Conservation (phyloP, 2,113 vertebrate species). For the Globicephala melas region DNA sequence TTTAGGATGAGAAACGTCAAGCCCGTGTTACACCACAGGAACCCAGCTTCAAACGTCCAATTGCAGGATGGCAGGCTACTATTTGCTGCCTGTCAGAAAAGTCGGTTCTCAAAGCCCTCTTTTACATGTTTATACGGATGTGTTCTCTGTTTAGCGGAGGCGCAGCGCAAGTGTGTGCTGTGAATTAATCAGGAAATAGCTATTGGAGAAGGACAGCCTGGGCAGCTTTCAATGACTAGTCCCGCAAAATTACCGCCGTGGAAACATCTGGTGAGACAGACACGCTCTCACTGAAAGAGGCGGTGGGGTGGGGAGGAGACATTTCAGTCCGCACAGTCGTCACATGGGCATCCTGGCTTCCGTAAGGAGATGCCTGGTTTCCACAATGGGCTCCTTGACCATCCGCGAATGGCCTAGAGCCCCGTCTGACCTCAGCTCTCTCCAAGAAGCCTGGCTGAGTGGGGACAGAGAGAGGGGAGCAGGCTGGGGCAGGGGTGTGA, state of each 20-base stretch:
- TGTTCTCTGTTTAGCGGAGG: conserved; percentile 3
- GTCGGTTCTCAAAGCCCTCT: conserved; percentile 34
- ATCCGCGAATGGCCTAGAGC: rapidly evolving
- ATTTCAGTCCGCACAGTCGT: not conserved
- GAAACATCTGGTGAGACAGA: conserved; percentile 30
- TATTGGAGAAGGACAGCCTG: not conserved
- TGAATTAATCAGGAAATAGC: conserved; percentile 55
- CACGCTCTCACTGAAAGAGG: not conserved
- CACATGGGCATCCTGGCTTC: not conserved
- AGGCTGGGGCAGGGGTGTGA: not conserved
- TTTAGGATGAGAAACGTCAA: not conserved
- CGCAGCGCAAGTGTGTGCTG: conserved; percentile 1
- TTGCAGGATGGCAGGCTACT: conserved; percentile 28
- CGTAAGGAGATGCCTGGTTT: not conserved
- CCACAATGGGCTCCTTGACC: not conserved
- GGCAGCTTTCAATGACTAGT: conserved; percentile 36
- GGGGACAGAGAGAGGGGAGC: not conserved
- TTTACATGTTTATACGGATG: conserved; percentile 35
- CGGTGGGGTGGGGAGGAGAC: not conserved
- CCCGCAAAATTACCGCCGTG: not conserved
- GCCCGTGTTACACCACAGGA: not conserved
- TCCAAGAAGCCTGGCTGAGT: not conserved
- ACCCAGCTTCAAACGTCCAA: not conserved
- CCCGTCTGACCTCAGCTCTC: not conserved
- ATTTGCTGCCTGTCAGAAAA: conserved; percentile 51